Evolutionary conservation across 2,797 vertebrate genomes (phyloP).

Genomic region (Miichthys miiuy): DNA sequence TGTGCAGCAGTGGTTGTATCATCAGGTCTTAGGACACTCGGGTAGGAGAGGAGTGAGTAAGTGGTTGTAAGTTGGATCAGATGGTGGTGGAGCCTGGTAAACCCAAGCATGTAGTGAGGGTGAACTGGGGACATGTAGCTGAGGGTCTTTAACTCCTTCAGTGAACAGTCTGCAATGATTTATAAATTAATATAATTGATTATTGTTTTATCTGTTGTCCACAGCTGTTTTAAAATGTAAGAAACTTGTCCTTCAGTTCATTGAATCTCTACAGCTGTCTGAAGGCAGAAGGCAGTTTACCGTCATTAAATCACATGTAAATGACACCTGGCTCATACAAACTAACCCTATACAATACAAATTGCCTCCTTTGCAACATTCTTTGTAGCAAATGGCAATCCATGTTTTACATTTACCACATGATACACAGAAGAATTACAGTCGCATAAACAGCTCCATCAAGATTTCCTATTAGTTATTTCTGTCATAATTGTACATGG

Average conservation of each 20-base stretch:
- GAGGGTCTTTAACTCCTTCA: neutral
- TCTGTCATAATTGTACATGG: too few relatives aligned
- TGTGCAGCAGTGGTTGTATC: too few relatives aligned
- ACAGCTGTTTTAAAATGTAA: neutral
- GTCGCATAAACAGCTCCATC: neutral
- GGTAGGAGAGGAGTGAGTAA: neutral
- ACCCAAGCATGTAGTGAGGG: neutral
- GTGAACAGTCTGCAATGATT: neutral
- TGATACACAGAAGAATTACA: neutral
- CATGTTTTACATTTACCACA: neutral
- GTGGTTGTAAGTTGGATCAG: neutral
- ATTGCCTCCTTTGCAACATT: neutral
- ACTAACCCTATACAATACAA: neutral
- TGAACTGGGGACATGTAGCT: neutral
- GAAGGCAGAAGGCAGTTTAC: neutral
- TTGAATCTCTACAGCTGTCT: neutral
- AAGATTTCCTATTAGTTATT: neutral
- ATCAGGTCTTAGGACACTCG: neutral
- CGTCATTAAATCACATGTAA: neutral
- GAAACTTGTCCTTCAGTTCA: neutral
- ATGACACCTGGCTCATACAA: neutral
- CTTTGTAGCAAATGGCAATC: neutral
- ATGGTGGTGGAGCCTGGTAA: neutral
- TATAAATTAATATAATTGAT: neutral
- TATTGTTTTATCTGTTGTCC: neutral